A percentile compares a stretch with the other conserved stretches of the same genome.
Evolutionary conservation across 2,797 vertebrate species (phyloP).

Genomic region (Phoeniculus purpureus): DNA sequence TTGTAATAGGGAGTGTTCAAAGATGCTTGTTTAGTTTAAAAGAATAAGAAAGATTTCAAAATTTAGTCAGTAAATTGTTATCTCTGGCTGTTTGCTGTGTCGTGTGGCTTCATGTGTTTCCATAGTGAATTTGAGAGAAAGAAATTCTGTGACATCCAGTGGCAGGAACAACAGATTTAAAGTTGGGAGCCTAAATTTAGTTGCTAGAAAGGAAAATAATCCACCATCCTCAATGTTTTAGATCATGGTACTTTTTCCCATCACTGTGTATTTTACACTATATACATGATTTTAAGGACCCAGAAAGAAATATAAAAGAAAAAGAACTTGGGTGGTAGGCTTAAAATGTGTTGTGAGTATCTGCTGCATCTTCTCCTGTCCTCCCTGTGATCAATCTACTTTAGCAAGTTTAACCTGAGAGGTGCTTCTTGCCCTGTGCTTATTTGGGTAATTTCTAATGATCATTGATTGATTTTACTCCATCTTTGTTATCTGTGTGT

Average conservation of each 20-base stretch:
- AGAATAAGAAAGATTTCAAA: background rate
- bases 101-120: background rate
- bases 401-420: background rate
- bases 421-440: background rate
- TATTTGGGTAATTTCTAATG: background rate
- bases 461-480: background rate
- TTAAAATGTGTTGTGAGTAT: background rate
- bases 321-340: background rate
- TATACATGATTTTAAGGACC: background rate
- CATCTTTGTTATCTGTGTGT: background rate
- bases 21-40: background rate
- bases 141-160: fast-evolving
- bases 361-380: background rate
- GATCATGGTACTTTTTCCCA: background rate
- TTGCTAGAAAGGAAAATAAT: background rate
- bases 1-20: background rate
- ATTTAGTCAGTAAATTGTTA: background rate
- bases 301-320: background rate
- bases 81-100: background rate
- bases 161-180: background rate
- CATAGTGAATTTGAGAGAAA: background rate
- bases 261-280: background rate
- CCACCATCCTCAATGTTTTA: background rate
- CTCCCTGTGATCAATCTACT: background rate
- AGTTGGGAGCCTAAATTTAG: background rate